Conservation (phyloP, 1,140 invertebrate genomes). For the Drosophila novamexicana region DNA sequence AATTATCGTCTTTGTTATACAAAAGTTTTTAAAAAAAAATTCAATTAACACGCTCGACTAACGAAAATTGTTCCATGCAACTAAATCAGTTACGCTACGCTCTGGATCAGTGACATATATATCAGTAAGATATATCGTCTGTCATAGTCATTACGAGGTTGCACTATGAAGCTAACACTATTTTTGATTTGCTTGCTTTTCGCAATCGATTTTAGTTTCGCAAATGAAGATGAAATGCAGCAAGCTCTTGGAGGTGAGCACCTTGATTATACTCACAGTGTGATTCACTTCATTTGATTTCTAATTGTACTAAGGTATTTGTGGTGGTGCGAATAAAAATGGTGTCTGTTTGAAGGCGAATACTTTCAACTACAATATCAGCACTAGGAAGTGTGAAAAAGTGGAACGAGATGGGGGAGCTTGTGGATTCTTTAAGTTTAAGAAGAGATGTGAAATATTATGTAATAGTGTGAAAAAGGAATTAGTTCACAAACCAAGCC, state of each 20-base stretch:
- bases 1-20: too few species aligned
- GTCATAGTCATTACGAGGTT: background rate
- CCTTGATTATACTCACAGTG: background rate
- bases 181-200: background rate
- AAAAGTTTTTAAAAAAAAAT: too few species aligned
- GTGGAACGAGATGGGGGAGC: background rate
- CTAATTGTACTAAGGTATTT: background rate
- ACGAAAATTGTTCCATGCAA: too few species aligned
- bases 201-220: background rate
- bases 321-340: background rate
- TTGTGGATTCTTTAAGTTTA: conserved; percentile 21
- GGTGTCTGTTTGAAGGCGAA: background rate
- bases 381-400: background rate
- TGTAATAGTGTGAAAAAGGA: background rate
- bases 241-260: background rate
- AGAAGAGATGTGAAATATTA: conserved; percentile 7
- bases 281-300: background rate
- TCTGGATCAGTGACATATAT: too few species aligned
- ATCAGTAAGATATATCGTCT: background rate
- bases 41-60: too few species aligned
- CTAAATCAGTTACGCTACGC: too few species aligned
- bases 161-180: background rate
- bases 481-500: background rate
- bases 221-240: background rate
- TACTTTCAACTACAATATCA: background rate